phyloP scores from a whole-genome alignment of 2,113 vertebrate genomes.

The Pterocles burchelli region DNA sequence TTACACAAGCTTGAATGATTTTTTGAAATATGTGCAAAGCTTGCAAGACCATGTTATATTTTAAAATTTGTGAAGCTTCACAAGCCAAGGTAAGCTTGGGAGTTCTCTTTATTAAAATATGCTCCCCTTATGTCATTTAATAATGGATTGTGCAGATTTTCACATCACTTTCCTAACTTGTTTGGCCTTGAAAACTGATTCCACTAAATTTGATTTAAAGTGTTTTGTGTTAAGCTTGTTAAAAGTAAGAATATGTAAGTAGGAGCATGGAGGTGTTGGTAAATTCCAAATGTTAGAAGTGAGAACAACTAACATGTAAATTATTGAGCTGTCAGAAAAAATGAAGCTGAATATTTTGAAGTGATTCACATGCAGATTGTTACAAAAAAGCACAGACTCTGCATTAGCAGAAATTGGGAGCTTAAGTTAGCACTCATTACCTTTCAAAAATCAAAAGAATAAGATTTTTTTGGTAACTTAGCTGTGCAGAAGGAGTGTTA shows the following conservation, averaged over 20 bases:
- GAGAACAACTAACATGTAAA: neutral
- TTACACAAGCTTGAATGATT: neutral
- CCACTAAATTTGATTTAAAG: neutral
- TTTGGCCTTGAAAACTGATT: neutral
- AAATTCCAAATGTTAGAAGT: neutral
- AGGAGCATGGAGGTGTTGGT: neutral
- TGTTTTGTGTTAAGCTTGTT: neutral
- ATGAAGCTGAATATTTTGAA: slow-evolving; percentile 31
- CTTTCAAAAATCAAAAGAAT: neutral
- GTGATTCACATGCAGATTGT: neutral
- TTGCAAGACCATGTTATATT: neutral
- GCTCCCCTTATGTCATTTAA: neutral
- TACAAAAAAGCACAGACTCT: neutral
- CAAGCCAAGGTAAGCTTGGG: neutral
- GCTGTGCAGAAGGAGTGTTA: neutral
- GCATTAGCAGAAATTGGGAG: neutral
- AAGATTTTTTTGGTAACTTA: neutral
- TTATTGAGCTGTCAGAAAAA: slow-evolving; percentile 12
- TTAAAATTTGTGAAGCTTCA: neutral
- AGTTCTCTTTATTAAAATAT: neutral
- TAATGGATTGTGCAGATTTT: neutral
- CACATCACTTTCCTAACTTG: neutral
- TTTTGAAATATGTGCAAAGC: neutral
- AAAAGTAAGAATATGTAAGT: neutral
- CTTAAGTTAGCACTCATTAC: neutral